A percentile compares a stretch with the other conserved stretches of the same genome.
These are phyloP conservation scores for Platyscapa corneri DNA, from an alignment of 1,140 invertebrate species.

Conservation along the genomic window DNA sequence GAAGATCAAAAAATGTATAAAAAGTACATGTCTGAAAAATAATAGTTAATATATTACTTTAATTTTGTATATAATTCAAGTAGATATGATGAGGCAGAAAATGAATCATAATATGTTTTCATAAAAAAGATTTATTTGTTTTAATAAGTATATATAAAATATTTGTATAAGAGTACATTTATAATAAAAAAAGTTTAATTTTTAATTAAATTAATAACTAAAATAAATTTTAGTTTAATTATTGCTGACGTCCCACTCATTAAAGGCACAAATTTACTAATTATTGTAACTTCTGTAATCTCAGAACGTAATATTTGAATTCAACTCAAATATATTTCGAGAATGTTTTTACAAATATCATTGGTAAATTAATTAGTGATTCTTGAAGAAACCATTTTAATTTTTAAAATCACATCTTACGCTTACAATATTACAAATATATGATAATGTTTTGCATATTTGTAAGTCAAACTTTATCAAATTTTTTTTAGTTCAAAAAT, in stretches of 20 bases:
- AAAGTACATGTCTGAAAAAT: slow-evolving; percentile 60
- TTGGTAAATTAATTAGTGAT: background rate
- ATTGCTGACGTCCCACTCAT: slow-evolving; percentile 44
- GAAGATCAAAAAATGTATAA: slow-evolving; percentile 85
- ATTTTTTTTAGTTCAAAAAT: slow-evolving; percentile 24
- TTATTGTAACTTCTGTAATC: slow-evolving; percentile 36
- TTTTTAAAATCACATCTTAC: slow-evolving; percentile 39
- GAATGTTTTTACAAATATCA: slow-evolving; percentile 1
- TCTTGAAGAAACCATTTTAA: slow-evolving; percentile 21
- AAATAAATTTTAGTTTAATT: too few relatives aligned
- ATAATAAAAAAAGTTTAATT: slow-evolving; percentile 47
- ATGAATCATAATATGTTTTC: slow-evolving; percentile 31
- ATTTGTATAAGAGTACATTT: slow-evolving; percentile 49
- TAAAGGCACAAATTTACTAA: slow-evolving; percentile 43
- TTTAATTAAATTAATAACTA: too few relatives aligned
- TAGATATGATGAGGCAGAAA: background rate
- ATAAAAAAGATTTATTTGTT: slow-evolving; percentile 50
- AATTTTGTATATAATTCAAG: slow-evolving; percentile 22
- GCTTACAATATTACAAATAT: background rate
- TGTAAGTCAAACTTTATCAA: slow-evolving; percentile 10
- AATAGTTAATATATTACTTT: background rate
- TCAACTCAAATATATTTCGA: too few relatives aligned
- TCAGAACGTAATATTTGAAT: slow-evolving; percentile 35
- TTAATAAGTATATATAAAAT: slow-evolving; percentile 52
- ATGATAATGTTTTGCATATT: slow-evolving; percentile 16